A percentile compares a stretch with the other conserved stretches of the same genome.
These are phyloP conservation scores for Diarsia rubi DNA, from an alignment of 2,888 invertebrate species.

Conservation along the genomic window DNA sequence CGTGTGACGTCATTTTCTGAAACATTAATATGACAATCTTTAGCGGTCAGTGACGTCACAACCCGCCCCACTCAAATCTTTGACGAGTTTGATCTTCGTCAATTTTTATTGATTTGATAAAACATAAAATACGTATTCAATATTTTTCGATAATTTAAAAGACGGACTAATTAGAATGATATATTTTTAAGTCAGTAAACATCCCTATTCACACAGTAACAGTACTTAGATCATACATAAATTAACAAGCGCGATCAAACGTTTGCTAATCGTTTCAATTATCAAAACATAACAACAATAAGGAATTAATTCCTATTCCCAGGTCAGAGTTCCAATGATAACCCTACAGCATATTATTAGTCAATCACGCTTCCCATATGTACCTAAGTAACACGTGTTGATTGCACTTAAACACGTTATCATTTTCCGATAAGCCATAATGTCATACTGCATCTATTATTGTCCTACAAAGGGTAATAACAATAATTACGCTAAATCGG, in stretches of 20 bases:
- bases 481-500: not conserved
- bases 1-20: no score
- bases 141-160: no score
- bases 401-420: conserved; percentile 38
- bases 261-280: not conserved
- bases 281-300: conserved; percentile 8
- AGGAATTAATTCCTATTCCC: conserved; percentile 3
- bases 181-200: no score
- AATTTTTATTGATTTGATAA: no score
- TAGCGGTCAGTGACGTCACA: no score
- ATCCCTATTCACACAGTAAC: not conserved
- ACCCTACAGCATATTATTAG: conserved; percentile 18
- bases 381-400: conserved; percentile 47
- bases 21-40: no score
- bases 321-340: conserved; percentile 43
- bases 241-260: conserved; percentile 2
- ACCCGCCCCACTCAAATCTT: no score
- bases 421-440: conserved; percentile 44
- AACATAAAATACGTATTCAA: no score
- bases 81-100: no score
- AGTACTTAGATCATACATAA: not conserved
- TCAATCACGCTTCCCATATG: conserved; percentile 20
- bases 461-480: conserved; percentile 9
- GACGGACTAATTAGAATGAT: no score
- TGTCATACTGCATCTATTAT: conserved; percentile 39